Conservation (phyloP, 2,797 vertebrate species). For the Poecilia velifera region DNA sequence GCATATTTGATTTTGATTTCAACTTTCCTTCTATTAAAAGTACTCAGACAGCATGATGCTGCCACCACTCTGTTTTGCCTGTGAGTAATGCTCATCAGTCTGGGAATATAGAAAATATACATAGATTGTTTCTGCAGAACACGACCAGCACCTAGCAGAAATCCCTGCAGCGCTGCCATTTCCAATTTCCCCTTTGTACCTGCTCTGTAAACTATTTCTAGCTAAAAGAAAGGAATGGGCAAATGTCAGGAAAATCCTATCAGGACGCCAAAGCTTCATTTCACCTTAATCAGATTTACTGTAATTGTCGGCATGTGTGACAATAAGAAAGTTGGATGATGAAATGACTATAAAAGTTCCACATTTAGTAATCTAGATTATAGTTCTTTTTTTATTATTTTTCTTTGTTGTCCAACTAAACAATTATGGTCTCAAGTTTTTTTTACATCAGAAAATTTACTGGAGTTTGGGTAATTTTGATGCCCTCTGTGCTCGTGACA, state of each 20-base stretch:
- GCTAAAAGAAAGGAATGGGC: neutral
- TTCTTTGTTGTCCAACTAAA: neutral
- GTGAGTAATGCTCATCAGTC: neutral
- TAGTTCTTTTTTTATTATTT: neutral
- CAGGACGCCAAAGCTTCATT: neutral
- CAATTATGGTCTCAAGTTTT: neutral
- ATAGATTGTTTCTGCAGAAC: neutral
- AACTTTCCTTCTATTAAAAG: neutral
- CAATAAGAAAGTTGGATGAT: too few species aligned
- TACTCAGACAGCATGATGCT: neutral
- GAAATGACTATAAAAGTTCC: neutral
- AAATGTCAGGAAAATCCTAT: neutral
- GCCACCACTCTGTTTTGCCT: neutral
- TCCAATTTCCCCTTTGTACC: neutral
- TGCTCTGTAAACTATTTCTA: neutral
- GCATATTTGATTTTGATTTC: neutral
- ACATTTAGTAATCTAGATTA: neutral
- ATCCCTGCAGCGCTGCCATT: neutral
- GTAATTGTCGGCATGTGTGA: neutral
- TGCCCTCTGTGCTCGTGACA: neutral
- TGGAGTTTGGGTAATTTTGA: neutral
- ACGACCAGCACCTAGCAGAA: neutral
- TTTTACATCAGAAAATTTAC: neutral
- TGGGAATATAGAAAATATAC: neutral
- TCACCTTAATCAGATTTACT: neutral